Conservation (phyloP, 2,113 vertebrate genomes). For the Cnemophilus loriae region DNA sequence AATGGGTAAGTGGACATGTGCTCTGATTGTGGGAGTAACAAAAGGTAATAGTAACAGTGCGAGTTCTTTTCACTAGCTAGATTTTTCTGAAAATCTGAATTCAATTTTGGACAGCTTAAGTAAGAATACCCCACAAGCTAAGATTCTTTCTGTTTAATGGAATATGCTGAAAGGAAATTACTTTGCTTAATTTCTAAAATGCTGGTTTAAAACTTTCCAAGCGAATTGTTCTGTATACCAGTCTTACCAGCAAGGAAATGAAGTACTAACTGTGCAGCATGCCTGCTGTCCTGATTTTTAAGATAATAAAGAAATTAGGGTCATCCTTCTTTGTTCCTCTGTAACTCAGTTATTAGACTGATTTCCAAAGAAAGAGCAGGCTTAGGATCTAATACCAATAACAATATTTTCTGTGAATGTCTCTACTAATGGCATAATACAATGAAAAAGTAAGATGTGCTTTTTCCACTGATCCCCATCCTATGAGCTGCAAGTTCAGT, state of each 20-base stretch:
- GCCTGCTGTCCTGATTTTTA: not conserved
- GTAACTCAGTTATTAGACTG: not conserved
- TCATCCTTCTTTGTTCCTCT: not conserved
- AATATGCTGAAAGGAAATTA: not conserved
- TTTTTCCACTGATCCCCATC: not conserved
- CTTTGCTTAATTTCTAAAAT: slow-evolving; percentile 1
- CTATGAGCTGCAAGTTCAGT: not conserved
- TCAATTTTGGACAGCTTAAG: not conserved
- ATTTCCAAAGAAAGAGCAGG: not conserved
- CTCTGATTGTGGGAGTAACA: not conserved
- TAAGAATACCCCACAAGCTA: not conserved
- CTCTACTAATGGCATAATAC: not conserved
- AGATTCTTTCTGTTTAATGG: not conserved
- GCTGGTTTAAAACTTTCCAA: not conserved
- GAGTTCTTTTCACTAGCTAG: not conserved
- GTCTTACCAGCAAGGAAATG: not conserved
- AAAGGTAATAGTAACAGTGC: not conserved
- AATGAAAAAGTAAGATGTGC: not conserved
- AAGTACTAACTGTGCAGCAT: not conserved
- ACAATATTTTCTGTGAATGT: not conserved
- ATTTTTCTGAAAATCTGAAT: not conserved
- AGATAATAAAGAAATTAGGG: not conserved
- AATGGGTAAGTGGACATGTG: not conserved
- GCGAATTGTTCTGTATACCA: not conserved
- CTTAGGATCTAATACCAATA: not conserved